These are phyloP conservation scores for Artibeus lituratus DNA, from an alignment of 2,797 vertebrate genomes.

Conservation along the genomic window DNA sequence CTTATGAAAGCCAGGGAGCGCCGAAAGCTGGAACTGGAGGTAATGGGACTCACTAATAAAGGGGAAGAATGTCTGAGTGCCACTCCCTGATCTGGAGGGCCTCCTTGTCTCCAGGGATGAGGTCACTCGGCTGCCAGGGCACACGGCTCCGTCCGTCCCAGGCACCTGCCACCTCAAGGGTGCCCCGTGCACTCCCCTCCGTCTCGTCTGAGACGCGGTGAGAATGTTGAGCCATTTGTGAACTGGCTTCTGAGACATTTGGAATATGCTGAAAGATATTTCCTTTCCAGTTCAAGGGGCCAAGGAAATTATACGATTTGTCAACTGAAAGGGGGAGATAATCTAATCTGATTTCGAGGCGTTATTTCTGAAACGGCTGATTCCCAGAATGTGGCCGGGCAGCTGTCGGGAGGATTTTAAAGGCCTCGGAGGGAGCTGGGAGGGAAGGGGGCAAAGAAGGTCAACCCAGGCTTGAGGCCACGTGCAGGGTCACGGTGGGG, in stretches of 20 bases:
- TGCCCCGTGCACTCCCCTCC: not conserved
- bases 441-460: not conserved
- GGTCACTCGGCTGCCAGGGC: not conserved
- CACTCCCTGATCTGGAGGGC: not conserved
- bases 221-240: not conserved
- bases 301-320: not conserved
- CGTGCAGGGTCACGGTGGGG: not conserved
- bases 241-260: not conserved
- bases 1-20: conserved; percentile 51
- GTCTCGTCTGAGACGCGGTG: fast-evolving
- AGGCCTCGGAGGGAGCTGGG: not conserved
- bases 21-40: not conserved
- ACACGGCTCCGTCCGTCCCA: not conserved
- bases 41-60: conserved; percentile 30
- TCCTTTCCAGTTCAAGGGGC: not conserved
- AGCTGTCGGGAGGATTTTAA: not conserved
- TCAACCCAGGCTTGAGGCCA: not conserved
- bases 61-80: not conserved
- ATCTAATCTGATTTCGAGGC: not conserved
- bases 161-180: not conserved
- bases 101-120: not conserved
- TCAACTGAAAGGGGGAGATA: not conserved
- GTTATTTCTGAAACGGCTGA: not conserved
- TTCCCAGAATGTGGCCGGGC: not conserved
- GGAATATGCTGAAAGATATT: not conserved